phyloP scores from a whole-genome alignment of 30 jellyfish, hydroid and myxozoan species.

The Hydractinia symbiolongicarpus region DNA sequence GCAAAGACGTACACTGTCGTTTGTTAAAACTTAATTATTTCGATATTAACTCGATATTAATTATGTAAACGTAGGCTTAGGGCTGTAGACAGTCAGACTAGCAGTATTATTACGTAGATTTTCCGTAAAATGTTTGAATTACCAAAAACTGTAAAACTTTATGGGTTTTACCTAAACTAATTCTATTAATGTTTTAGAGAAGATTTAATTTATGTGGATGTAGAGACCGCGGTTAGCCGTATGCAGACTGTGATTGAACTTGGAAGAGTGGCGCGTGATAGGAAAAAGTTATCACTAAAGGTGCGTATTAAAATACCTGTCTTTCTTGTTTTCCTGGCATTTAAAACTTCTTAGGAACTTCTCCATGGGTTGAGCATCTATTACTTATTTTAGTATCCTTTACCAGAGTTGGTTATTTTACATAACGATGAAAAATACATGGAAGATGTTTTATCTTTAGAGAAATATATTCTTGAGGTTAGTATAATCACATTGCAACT shows the following conservation, averaged over 20 bases:
- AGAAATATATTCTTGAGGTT: conserved; percentile 69
- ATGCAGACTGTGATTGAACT: conserved; percentile 87
- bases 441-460: conserved; percentile 49
- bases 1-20: too few relatives aligned
- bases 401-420: conserved; percentile 72
- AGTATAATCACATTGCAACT: background rate
- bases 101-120: too few relatives aligned
- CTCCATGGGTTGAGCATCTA: background rate
- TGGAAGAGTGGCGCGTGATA: conserved; percentile 87
- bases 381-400: conserved; percentile 55
- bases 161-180: too few relatives aligned
- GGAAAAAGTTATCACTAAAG: conserved; percentile 87
- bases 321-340: background rate
- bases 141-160: too few relatives aligned
- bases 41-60: too few relatives aligned
- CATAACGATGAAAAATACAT: conserved; percentile 71
- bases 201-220: conserved; percentile 75
- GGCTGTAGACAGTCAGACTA: too few relatives aligned
- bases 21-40: too few relatives aligned
- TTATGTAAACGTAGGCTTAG: too few relatives aligned
- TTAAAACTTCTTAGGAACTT: background rate
- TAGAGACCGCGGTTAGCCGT: conserved; percentile 76
- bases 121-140: too few relatives aligned
- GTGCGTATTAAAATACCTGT: conserved; percentile 10
- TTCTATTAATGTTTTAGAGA: conserved; percentile 20